Conservation (phyloP, 1,140 invertebrate species). For the Dysdera silvatica region DNA sequence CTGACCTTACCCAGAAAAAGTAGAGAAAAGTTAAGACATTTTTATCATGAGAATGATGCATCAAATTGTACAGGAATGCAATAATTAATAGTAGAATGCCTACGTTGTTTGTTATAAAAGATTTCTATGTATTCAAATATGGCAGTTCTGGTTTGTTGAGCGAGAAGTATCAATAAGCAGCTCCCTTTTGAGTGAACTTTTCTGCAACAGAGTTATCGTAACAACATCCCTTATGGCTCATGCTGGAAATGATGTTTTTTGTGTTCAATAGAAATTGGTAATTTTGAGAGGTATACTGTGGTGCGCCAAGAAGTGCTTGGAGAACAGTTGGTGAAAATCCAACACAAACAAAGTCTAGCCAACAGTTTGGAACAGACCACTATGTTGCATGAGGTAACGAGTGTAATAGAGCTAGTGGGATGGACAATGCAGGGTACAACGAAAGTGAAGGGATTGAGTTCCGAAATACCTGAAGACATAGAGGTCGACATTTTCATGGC, state of each 20-base stretch:
- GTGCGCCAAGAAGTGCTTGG: background rate
- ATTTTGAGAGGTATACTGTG: no score
- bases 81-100: background rate
- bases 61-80: background rate
- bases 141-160: no score
- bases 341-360: background rate
- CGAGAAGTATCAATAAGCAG: no score
- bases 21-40: no score
- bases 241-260: no score
- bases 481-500: no score
- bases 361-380: constrained; percentile 2
- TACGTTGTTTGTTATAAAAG: background rate
- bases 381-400: constrained; percentile 6
- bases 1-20: no score
- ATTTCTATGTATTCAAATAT: no score
- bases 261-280: no score
- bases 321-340: constrained; percentile 1
- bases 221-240: no score
- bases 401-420: constrained; percentile 8
- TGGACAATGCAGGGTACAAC: constrained; percentile 4
- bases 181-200: no score
- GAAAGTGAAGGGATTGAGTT: constrained; percentile 1
- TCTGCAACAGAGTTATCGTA: no score
- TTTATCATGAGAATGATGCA: background rate
- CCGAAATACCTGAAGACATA: background rate